phyloP scores from a whole-genome alignment of 2,888 invertebrate genomes.

The Epinotia nisella region DNA sequence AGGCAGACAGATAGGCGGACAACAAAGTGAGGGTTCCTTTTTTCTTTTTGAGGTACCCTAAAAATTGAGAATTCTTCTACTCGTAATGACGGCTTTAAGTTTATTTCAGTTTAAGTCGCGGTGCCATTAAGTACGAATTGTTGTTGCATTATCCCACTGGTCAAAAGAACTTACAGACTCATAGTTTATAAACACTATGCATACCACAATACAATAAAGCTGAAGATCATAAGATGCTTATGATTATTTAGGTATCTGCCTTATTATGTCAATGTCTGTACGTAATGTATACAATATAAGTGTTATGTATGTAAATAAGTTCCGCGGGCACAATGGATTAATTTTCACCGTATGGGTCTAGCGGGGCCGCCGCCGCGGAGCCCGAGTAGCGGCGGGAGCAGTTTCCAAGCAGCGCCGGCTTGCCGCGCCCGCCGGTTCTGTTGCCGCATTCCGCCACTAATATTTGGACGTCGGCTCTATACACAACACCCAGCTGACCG shows the following conservation, averaged over 20 bases:
- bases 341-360: conserved; percentile 53
- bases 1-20: too few relatives aligned
- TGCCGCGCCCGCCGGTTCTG: conserved; percentile 57
- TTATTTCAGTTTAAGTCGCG: not conserved
- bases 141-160: not conserved
- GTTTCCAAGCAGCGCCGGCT: conserved; percentile 64
- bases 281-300: conserved; percentile 6
- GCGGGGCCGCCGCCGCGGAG: conserved; percentile 58
- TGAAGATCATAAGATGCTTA: not conserved
- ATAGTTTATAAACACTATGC: not conserved
- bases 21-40: too few relatives aligned
- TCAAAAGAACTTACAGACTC: not conserved
- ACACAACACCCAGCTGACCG: conserved; percentile 51
- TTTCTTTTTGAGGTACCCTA: too few relatives aligned
- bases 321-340: conserved; percentile 50
- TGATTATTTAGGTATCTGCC: not conserved
- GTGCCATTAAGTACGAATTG: not conserved
- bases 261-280: not conserved
- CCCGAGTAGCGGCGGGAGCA: conserved; percentile 61
- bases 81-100: too few relatives aligned
- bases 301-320: conserved; percentile 23
- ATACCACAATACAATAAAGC: not conserved
- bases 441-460: conserved; percentile 49
- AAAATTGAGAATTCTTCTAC: too few relatives aligned
- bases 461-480: conserved; percentile 45